These are phyloP conservation scores for Hylyphantes graminicola DNA, from an alignment of 1,140 invertebrate species.

Conservation along the genomic window DNA sequence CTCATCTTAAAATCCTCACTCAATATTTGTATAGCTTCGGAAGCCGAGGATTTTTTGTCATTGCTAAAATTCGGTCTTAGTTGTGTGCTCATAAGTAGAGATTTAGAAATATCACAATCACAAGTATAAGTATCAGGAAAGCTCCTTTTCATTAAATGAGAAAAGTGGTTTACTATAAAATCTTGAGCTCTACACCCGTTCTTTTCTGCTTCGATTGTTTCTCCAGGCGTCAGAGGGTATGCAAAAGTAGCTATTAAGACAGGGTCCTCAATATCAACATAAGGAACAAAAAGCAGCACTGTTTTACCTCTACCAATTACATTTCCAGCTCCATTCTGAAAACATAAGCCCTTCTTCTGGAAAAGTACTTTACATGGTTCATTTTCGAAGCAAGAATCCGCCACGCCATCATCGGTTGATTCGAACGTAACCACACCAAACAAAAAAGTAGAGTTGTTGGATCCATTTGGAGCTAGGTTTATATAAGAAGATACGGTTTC, in stretches of 20 bases:
- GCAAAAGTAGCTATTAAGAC: conserved; percentile 6
- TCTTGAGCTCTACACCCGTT: neutral
- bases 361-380: neutral
- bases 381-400: neutral
- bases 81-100: neutral
- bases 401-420: neutral
- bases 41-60: neutral
- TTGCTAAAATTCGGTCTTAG: neutral
- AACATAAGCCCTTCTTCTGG: neutral
- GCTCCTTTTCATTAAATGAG: neutral
- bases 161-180: conserved; percentile 1
- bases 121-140: neutral
- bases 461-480: neutral
- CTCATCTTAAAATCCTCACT: neutral
- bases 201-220: neutral
- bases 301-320: neutral
- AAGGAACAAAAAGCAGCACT: conserved; percentile 4
- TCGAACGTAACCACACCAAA: neutral
- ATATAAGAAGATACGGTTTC: neutral
- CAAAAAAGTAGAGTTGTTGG: neutral
- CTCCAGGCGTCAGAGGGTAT: neutral
- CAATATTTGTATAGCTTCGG: neutral
- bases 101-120: neutral
- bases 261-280: neutral
- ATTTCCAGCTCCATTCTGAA: neutral